phyloP scores from a whole-genome alignment of 2,888 invertebrate genomes.

The Limenitis camilla region DNA sequence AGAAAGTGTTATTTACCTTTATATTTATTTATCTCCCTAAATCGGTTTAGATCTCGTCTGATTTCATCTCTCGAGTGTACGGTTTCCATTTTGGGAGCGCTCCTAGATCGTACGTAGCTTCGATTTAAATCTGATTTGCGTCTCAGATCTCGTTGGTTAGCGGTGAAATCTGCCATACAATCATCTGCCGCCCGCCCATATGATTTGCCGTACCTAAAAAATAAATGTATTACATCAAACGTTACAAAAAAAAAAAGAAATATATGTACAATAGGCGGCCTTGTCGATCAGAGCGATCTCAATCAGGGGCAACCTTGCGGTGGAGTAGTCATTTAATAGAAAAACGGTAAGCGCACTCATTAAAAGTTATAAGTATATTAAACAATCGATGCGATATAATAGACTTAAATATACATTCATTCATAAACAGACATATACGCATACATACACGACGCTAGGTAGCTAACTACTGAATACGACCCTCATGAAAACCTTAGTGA shows the following conservation, averaged over 20 bases:
- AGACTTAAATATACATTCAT: no score
- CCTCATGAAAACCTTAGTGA: no score
- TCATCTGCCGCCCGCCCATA: constrained; percentile 75
- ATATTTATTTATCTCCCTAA: constrained; percentile 69
- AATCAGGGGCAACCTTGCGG: no score
- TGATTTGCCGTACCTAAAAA: constrained; percentile 69
- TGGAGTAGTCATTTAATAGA: no score
- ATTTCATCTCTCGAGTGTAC: constrained; percentile 74
- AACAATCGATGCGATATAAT: no score
- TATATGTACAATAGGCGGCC: not conserved
- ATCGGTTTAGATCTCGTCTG: constrained; percentile 62
- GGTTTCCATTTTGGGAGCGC: constrained; percentile 75
- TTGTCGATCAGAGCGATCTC: not conserved
- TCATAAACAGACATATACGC: no score
- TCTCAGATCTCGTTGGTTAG: constrained; percentile 55
- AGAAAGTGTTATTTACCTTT: constrained; percentile 63
- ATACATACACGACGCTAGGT: no score
- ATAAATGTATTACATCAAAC: no score
- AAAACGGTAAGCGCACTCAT: no score
- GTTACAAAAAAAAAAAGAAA: no score
- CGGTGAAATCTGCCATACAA: constrained; percentile 74
- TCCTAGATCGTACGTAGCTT: constrained; percentile 63
- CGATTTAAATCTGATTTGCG: constrained; percentile 59
- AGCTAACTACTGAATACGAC: no score
- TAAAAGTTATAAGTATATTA: no score